Percentiles rank a stretch among this genome's conserved stretches.
phyloP scores from a whole-genome alignment of 2,113 vertebrate species.

The Alosa alosa region DNA sequence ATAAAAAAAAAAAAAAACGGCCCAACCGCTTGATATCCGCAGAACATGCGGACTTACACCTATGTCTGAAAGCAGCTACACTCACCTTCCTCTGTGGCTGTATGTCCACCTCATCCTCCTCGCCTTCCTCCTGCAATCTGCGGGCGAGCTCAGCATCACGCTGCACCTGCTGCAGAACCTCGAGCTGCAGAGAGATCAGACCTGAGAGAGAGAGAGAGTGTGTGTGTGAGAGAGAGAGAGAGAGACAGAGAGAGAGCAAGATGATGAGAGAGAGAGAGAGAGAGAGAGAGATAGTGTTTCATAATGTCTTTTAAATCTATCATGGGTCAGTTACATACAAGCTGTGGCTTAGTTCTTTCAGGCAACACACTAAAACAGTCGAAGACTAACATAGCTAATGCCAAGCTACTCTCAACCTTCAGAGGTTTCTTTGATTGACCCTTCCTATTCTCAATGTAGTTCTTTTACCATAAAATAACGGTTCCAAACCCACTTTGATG shows the following conservation, averaged over 20 bases:
- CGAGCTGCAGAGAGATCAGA: conserved; percentile 51
- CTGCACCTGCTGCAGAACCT: conserved; percentile 64
- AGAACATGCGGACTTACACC: no score
- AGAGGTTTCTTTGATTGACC: not conserved
- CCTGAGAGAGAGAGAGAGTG: conserved; percentile 23
- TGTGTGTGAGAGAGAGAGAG: not conserved
- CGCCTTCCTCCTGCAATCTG: conserved; percentile 60
- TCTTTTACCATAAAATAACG: no score
- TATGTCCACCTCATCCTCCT: conserved; percentile 51
- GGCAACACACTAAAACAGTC: no score
- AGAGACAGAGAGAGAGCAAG: not conserved
- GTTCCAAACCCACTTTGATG: no score
- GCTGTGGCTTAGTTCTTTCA: no score
- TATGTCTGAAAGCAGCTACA: not conserved
- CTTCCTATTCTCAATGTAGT: not conserved
- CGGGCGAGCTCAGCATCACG: conserved; percentile 68
- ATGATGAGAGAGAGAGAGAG: not conserved
- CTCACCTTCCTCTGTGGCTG: conserved; percentile 49
- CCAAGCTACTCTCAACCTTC: not conserved
- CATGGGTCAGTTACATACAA: no score
- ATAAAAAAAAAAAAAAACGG: no score
- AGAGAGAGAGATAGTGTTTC: not conserved
- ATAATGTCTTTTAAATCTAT: no score
- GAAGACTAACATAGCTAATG: not conserved
- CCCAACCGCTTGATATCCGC: no score